Evolutionary conservation across 2,113 vertebrate species (phyloP).

Genomic region (Excalfactoria chinensis): DNA sequence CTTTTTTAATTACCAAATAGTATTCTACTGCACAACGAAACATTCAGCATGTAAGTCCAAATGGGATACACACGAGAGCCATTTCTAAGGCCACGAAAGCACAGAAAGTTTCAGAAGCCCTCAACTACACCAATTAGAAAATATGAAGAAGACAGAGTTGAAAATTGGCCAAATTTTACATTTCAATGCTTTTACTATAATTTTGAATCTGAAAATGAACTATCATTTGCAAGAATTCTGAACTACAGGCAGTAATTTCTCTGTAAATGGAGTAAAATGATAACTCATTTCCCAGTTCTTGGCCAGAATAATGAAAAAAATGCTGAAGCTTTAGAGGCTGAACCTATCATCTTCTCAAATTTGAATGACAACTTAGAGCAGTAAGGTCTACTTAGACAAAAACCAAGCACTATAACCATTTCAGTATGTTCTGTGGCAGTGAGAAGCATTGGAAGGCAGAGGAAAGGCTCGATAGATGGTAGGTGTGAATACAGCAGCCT

Average conservation of each 20-base stretch:
- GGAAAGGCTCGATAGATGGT: neutral
- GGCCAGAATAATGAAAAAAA: neutral
- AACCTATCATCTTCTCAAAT: neutral
- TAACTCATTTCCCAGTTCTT: fast-evolving
- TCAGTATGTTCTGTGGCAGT: fast-evolving
- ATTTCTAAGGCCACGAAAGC: neutral
- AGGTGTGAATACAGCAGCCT: neutral
- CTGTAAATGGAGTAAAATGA: neutral
- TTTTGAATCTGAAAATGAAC: neutral
- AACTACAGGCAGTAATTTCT: neutral
- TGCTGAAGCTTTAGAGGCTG: neutral
- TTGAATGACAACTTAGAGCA: neutral
- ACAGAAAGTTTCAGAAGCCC: neutral
- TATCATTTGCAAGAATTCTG: neutral
- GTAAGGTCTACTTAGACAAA: neutral
- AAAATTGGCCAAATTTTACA: neutral
- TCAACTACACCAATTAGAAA: neutral
- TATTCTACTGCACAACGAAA: neutral
- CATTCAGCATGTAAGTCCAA: neutral
- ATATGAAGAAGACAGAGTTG: neutral
- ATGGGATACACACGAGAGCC: neutral
- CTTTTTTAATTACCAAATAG: neutral
- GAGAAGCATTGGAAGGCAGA: neutral
- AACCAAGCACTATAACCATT: neutral
- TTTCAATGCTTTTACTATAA: fast-evolving